phyloP scores from a whole-genome alignment of 2,113 vertebrate genomes.

The Tamias sibiricus region DNA sequence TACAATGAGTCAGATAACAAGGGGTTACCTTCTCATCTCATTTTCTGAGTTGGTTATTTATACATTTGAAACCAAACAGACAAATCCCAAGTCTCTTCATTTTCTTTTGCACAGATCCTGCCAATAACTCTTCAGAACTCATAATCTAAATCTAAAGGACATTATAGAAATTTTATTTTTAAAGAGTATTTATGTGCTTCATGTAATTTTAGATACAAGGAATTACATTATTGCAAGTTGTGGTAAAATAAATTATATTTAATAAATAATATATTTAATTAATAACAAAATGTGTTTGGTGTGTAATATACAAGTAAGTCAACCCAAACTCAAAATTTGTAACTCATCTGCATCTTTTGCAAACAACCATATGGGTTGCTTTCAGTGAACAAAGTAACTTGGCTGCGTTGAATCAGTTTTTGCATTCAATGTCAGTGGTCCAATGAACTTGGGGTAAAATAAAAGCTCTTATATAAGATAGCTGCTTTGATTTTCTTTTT shows the following conservation, averaged over 20 bases:
- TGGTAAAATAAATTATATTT: background rate
- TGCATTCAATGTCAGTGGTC: background rate
- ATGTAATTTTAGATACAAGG: background rate
- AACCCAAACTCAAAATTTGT: background rate
- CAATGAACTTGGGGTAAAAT: background rate
- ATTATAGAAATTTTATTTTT: background rate
- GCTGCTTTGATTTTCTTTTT: slow-evolving; percentile 5
- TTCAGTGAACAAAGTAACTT: background rate
- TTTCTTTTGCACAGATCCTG: slow-evolving; percentile 18
- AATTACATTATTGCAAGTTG: slow-evolving; percentile 33
- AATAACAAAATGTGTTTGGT: background rate
- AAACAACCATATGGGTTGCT: background rate
- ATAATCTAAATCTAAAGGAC: background rate
- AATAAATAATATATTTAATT: background rate
- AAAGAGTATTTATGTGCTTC: slow-evolving; percentile 35
- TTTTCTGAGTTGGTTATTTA: background rate
- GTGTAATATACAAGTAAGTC: background rate
- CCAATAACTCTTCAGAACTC: background rate
- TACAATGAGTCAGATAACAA: background rate
- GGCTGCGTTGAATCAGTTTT: background rate
- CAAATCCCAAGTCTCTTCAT: background rate
- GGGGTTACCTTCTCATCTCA: background rate
- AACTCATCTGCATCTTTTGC: background rate
- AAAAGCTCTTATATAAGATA: background rate
- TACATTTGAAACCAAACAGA: background rate